phyloP scores from a whole-genome alignment of 1,140 invertebrate genomes.

The Nasonia longicornis region DNA sequence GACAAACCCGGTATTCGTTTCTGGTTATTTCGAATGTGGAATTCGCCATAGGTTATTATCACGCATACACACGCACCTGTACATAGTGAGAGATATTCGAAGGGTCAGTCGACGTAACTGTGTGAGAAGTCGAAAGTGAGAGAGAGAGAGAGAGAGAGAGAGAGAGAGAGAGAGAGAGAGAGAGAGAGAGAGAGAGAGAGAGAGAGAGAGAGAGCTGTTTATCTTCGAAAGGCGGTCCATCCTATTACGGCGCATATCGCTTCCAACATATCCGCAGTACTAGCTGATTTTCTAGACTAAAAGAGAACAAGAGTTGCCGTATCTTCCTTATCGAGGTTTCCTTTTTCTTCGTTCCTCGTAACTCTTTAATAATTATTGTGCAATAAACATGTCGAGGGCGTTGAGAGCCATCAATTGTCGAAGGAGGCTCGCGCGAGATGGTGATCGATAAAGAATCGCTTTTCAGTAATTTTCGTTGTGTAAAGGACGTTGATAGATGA shows the following conservation, averaged over 20 bases:
- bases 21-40: not conserved
- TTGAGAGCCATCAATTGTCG: conserved; percentile 21
- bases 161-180: no score
- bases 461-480: conserved; percentile 28
- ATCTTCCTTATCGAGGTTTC: conserved; percentile 36
- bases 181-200: no score
- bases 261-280: conserved; percentile 61
- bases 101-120: conserved; percentile 6
- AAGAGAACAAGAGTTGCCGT: conserved; percentile 36
- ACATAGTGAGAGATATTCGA: not conserved
- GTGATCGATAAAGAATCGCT: conserved; percentile 32
- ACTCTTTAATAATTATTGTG: conserved; percentile 45
- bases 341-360: conserved; percentile 42
- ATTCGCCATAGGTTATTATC: not conserved
- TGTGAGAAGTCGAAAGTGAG: not conserved
- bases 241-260: conserved; percentile 57
- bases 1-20: not conserved
- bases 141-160: not conserved
- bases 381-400: conserved; percentile 42
- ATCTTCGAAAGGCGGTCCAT: conserved; percentile 36
- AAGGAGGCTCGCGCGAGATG: conserved; percentile 5
- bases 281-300: conserved; percentile 47
- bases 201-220: not conserved
- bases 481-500: not conserved
- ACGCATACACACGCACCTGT: not conserved